Base-by-base conservation (phyloP, 2,888 invertebrate genomes). In the Lycia hirtaria region DNA sequence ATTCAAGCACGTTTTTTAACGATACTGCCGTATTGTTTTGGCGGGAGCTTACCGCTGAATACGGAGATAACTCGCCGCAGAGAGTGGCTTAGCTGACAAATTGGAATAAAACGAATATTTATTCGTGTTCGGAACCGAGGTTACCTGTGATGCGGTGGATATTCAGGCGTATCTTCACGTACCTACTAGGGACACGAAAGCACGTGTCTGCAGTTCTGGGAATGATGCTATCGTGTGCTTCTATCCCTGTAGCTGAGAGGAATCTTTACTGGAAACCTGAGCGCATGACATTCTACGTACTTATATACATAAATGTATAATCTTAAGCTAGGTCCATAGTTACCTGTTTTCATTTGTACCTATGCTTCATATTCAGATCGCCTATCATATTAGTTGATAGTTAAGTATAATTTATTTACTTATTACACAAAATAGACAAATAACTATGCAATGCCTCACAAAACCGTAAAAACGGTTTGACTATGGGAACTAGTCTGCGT, bases 101-200 rank as follows among this genome's bases (percentile, higher is more conserved):
- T 92, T 92, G 92, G 91, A 88, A 92, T 92, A 92, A 91, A 91
- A 91, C 80, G 88, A 88, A 89, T 90, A 91, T 92, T 89, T 91
- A 92, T 92, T 90, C 87, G 85, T 85, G 87, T 86, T 76, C 78
- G 73, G 73, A 71, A 80, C 75, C 72, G 71, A 72, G 76, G 62
- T 71, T 69, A 73, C 71, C 71, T 64, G 61, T 60, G 65, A 67
- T 59, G 63, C 64, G 73, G 67, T 68, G 69, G 76, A 73, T 67
- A 75, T 76, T 80, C 73, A 48, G 35, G 68, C 73, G 78, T 73
- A 76, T 78, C 78, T 78, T 73, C 78, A 73, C 75, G 75, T 77
- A 74, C n/a, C n/a, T 76, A 65, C 64, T 62, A 66, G 65, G 71
- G 71, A 72, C 73, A 68, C 67, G 64, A 71, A 57, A 67, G 58